phyloP scores from a whole-genome alignment of 2,797 vertebrate species.

The Cygnus olor region DNA sequence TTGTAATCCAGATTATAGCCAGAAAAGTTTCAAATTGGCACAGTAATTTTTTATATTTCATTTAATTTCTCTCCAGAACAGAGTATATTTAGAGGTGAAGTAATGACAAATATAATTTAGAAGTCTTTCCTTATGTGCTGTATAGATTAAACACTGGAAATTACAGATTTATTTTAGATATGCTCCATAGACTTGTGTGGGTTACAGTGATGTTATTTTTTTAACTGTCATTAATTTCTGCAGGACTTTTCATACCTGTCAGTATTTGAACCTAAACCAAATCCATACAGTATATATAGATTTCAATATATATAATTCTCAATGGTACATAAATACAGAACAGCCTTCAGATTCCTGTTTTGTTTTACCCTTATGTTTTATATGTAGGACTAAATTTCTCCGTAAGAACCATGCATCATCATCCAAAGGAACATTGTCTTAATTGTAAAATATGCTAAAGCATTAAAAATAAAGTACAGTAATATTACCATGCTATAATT shows the following conservation, averaged over 20 bases:
- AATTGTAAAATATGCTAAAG: not conserved
- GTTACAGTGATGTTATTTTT: not conserved
- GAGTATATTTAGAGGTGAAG: not conserved
- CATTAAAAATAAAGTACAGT: not conserved
- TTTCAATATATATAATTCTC: not conserved
- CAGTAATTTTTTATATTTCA: not conserved
- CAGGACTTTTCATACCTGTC: not conserved
- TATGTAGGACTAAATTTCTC: not conserved
- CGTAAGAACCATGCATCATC: not conserved
- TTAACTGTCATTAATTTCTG: not conserved
- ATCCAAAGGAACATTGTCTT: not conserved
- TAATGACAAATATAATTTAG: not conserved
- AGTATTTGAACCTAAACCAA: slow-evolving; percentile 3
- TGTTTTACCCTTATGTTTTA: not conserved
- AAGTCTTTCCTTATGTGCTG: not conserved
- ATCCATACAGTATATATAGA: not conserved
- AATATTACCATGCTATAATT: not conserved
- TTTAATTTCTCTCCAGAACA: not conserved
- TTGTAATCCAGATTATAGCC: not conserved
- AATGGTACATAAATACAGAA: not conserved
- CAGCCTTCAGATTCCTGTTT: not conserved
- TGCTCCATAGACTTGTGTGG: not conserved
- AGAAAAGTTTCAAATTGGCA: not conserved
- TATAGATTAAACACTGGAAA: not conserved
- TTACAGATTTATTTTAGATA: not conserved